Base-by-base conservation (phyloP, 2,797 vertebrate genomes). In the Taeniopygia guttata region DNA sequence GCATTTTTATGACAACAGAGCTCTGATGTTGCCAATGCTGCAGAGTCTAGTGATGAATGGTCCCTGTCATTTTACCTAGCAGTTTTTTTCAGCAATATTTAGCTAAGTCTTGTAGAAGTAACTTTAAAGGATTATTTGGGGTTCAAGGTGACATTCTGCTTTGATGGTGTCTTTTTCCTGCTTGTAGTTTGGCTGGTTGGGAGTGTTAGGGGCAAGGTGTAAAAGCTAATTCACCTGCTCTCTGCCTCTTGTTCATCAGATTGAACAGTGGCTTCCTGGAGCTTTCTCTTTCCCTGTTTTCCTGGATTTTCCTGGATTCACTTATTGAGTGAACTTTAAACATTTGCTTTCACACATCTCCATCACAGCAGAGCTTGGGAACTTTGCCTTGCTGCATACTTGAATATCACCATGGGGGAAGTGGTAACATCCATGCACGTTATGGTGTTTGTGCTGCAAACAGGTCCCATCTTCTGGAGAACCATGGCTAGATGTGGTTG, bases 191-290 rank as follows among this genome's bases (percentile, higher is more conserved):
- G 62, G 34, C 21, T 43, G 13, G 21, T 12, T 64, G 66, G 22
- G 8, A 69, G 13, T 30, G 8, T n/a, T 32, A 10, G 34, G 21
- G 42, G 12, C 16, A 70, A 80, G 17, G 16, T 1, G 3, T 49
- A 52, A 60, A 64, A 72, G 30, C 21, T 49, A 3, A 42, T 54
- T 66, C 20, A 36, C 11, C 23, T 68, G 4, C 36, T 22, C 4
- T 40, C 45, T 64, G 21, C 30, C 8, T 52, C 12, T 62, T 0
- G 0, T 38, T 81, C 21, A 13, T 30, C 13, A 0, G 3, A 67
- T 34, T n/a, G 22, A 56, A 21, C 46, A 9, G 4, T 27, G 67
- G 9, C 49, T 40, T 38, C 45, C 34, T 54, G 62, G 8, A 75
- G 19, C 8, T 90, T 83, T 60, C 76, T 70, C 34, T 46, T 64